phyloP scores from a whole-genome alignment of 2,113 vertebrate genomes.

The Zosterops lateralis region DNA sequence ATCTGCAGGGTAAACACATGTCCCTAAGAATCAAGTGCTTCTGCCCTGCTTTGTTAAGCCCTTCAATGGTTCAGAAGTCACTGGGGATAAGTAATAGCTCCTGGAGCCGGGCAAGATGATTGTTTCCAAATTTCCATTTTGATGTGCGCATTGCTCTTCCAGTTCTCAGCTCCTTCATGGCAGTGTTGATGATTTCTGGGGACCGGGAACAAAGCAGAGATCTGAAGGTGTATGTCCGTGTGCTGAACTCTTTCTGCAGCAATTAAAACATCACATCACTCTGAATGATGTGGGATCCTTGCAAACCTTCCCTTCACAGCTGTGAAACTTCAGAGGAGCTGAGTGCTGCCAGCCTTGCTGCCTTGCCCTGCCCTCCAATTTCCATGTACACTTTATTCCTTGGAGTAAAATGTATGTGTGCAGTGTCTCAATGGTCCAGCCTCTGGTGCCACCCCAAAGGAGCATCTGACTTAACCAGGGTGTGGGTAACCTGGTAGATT shows the following conservation, averaged over 20 bases:
- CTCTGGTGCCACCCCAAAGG: background rate
- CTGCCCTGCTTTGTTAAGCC: background rate
- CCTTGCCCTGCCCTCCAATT: background rate
- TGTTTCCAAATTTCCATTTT: background rate
- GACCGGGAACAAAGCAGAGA: background rate
- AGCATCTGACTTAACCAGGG: background rate
- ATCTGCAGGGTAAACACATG: background rate
- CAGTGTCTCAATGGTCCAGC: background rate
- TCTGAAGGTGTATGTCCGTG: background rate
- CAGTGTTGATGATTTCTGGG: background rate
- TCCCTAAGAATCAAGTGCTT: background rate
- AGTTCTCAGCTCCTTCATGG: slow-evolving; percentile 1
- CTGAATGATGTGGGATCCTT: background rate
- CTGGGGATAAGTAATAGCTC: background rate
- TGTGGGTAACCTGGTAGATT: background rate
- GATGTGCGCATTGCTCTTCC: background rate
- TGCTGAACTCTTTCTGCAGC: background rate
- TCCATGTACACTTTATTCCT: background rate
- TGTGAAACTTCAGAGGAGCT: background rate
- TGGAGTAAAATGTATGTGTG: background rate
- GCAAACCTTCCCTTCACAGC: background rate
- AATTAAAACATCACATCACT: background rate
- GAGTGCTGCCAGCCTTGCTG: background rate
- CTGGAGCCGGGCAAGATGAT: background rate
- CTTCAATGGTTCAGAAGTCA: background rate